Conservation (phyloP, 1,140 invertebrate species). For the Druon quercuslanigerum region DNA sequence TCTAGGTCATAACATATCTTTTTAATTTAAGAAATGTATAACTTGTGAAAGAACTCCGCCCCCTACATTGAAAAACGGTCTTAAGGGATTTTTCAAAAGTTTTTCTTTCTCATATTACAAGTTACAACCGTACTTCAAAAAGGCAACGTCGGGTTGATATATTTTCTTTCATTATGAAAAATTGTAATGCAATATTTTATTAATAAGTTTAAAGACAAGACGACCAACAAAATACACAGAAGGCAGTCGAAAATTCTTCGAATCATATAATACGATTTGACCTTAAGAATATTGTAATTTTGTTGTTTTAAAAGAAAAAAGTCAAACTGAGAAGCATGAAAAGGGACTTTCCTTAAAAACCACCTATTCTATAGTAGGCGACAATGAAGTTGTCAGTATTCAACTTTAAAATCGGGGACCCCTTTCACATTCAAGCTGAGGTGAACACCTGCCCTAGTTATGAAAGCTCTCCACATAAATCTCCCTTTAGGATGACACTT, state of each 20-base stretch:
- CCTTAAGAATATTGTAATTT: neutral
- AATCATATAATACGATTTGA: too few relatives aligned
- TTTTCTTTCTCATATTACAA: too few relatives aligned
- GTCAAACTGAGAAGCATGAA: neutral
- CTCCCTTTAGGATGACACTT: slow-evolving; percentile 10
- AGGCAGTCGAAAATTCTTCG: too few relatives aligned
- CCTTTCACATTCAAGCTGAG: neutral
- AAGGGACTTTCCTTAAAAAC: neutral
- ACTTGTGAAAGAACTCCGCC: too few relatives aligned
- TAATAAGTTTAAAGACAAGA: too few relatives aligned
- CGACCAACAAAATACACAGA: too few relatives aligned
- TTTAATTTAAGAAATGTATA: neutral
- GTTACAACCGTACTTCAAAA: too few relatives aligned
- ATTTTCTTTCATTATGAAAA: too few relatives aligned
- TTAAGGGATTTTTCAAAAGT: too few relatives aligned
- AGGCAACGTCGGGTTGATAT: too few relatives aligned
- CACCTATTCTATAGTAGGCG: neutral
- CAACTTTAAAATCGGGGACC: neutral
- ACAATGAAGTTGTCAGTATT: slow-evolving; percentile 19
- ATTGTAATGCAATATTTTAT: too few relatives aligned
- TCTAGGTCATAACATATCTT: neutral
- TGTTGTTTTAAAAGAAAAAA: neutral
- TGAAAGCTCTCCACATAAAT: neutral
- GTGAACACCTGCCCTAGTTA: slow-evolving; percentile 23
- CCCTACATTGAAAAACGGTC: too few relatives aligned